phyloP scores from a whole-genome alignment of 2,888 invertebrate species.

The Panopea generosa region DNA sequence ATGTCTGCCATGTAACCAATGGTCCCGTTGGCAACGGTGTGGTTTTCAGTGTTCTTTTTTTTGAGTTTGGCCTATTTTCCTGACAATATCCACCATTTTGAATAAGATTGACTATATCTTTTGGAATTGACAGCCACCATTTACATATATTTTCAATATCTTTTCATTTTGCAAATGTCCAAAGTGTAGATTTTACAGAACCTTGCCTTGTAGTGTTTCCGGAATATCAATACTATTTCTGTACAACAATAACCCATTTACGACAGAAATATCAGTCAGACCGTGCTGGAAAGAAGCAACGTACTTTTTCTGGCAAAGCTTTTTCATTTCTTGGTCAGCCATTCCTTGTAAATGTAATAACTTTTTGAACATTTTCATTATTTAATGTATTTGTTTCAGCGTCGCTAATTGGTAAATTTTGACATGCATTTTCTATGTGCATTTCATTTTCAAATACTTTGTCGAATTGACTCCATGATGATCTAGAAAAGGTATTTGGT shows the following conservation, averaged over 20 bases:
- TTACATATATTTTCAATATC: conserved; percentile 39
- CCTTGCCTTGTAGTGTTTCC: conserved; percentile 24
- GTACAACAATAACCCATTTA: conserved; percentile 38
- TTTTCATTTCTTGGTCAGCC: conserved; percentile 50
- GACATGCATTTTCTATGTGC: conserved; percentile 19
- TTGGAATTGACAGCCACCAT: conserved; percentile 56
- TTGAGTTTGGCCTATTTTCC: conserved; percentile 30
- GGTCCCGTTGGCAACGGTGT: conserved; percentile 50
- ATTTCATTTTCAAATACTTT: conserved; percentile 24
- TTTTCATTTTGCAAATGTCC: conserved; percentile 62
- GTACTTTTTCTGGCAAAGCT: conserved; percentile 12
- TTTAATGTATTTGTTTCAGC: conserved; percentile 28
- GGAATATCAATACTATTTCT: conserved; percentile 36
- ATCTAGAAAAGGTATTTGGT: conserved; percentile 56
- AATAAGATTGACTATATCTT: conserved; percentile 31
- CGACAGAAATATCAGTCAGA: conserved; percentile 38
- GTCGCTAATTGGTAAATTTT: conserved; percentile 21
- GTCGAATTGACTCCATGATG: conserved; percentile 11
- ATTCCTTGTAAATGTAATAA: conserved; percentile 9
- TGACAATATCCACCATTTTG: conserved; percentile 44
- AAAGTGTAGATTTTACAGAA: conserved; percentile 51
- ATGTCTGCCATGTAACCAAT: conserved; percentile 59
- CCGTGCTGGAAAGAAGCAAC: conserved; percentile 24
- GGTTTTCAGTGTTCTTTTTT: conserved; percentile 44
- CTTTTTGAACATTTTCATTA: conserved; percentile 29